Conservation (phyloP, 2,888 invertebrate genomes). For the Eilema caniola region DNA sequence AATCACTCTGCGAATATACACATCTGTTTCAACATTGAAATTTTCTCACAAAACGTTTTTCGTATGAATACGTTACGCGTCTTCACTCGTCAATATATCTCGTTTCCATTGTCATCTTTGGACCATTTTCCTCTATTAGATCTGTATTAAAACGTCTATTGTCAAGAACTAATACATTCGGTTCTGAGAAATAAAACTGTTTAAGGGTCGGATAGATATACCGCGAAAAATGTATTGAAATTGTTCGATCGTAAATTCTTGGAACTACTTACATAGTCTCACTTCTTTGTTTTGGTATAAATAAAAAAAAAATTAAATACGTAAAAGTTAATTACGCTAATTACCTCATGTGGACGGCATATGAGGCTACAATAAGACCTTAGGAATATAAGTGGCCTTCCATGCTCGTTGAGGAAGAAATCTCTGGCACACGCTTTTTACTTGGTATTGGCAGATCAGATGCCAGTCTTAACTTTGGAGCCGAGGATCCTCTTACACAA, state of each 20-base stretch:
- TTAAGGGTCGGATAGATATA: not conserved
- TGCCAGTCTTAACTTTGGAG: no score
- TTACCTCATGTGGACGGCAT: not conserved
- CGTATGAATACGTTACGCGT: not conserved
- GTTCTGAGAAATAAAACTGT: constrained; percentile 9
- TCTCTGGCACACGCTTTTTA: no score
- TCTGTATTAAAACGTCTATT: constrained; percentile 6
- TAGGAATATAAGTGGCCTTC: no score
- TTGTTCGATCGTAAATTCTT: not conserved
- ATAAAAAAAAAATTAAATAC: not conserved
- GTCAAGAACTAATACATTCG: constrained; percentile 11
- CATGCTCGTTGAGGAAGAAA: no score
- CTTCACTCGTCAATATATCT: not conserved
- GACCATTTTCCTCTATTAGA: not conserved
- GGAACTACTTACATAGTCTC: not conserved
- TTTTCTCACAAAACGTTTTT: not conserved
- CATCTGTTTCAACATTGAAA: not conserved
- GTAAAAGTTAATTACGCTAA: not conserved
- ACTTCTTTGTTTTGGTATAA: not conserved
- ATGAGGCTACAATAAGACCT: no score
- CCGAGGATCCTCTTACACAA: no score
- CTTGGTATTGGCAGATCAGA: no score
- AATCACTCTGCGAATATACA: not conserved
- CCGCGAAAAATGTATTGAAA: not conserved
- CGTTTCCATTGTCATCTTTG: not conserved